These are phyloP conservation scores for Agraylea sexmaculata DNA, from an alignment of 1,140 invertebrate species.

Conservation along the genomic window DNA sequence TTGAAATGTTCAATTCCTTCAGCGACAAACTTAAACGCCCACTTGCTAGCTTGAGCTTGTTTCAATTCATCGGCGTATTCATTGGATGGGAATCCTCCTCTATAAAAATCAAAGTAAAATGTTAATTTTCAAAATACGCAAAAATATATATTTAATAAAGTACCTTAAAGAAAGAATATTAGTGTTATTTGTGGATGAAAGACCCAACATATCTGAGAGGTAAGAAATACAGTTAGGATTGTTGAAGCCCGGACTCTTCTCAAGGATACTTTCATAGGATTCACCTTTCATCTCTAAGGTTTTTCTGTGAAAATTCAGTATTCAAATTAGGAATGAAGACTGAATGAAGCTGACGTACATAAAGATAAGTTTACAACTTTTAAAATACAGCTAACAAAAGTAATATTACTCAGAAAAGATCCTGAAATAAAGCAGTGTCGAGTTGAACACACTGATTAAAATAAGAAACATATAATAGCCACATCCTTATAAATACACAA, in stretches of 20 bases:
- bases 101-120: conserved; percentile 28
- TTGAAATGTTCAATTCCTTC: conserved; percentile 93
- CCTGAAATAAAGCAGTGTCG: no score
- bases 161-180: conserved; percentile 67
- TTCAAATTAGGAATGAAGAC: no score
- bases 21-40: conserved; percentile 83
- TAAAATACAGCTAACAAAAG: no score
- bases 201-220: conserved; percentile 58
- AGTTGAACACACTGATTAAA: no score
- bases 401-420: no score
- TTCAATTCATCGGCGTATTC: conserved; percentile 76
- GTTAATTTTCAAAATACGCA: conserved; percentile 3
- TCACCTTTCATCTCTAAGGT: conserved; percentile 65
- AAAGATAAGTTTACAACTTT: no score
- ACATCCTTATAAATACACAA: no score
- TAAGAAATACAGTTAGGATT: conserved; percentile 80
- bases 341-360: no score
- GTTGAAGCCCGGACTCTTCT: conserved; percentile 75
- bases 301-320: conserved; percentile 63
- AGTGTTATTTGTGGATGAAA: conserved; percentile 57
- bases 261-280: conserved; percentile 72
- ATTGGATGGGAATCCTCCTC: conserved; percentile 60
- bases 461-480: no score
- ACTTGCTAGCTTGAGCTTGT: conserved; percentile 80
- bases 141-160: conserved; percentile 20